Percentiles rank a stretch among this genome's conserved stretches.
Evolutionary conservation across 1,140 invertebrate species (phyloP).

Genomic region (Solen grandis): DNA sequence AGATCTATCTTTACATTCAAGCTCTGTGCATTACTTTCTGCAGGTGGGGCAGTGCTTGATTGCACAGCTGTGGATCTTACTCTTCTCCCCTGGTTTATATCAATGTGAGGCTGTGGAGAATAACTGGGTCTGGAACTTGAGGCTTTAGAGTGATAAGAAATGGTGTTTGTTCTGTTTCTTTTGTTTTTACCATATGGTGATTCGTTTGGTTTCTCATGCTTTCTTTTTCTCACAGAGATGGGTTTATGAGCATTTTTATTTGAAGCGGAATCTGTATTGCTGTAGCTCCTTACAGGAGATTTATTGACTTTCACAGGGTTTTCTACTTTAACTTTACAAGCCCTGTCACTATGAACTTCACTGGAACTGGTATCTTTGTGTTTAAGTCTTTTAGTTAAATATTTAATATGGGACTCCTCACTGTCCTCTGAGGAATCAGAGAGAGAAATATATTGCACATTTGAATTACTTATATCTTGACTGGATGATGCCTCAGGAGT

Average conservation of each 20-base stretch:
- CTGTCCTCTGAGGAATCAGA: too few species aligned
- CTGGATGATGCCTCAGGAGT: too few species aligned
- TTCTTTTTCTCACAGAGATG: neutral
- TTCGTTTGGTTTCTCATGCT: neutral
- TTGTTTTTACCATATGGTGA: neutral
- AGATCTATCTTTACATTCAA: constrained; percentile 50
- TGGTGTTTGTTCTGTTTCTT: neutral
- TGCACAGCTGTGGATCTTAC: constrained; percentile 12
- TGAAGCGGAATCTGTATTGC: too few species aligned
- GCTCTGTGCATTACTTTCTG: constrained; percentile 29
- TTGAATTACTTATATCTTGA: too few species aligned
- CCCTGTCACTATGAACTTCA: too few species aligned
- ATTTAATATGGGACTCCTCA: too few species aligned
- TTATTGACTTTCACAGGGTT: too few species aligned
- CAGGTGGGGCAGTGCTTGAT: neutral
- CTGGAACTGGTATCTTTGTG: too few species aligned
- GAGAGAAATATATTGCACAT: too few species aligned
- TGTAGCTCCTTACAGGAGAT: too few species aligned
- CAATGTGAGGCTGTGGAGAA: neutral
- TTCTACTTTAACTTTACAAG: too few species aligned
- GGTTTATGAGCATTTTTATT: neutral
- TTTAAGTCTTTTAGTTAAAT: too few species aligned
- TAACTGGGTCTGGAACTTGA: neutral
- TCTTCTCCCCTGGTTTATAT: neutral
- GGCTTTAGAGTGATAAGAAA: neutral